Evolutionary conservation across 2,797 vertebrate species (phyloP), one percentile per base, ranked within the genome.

Genomic region (Argyrosomus regius): DNA sequence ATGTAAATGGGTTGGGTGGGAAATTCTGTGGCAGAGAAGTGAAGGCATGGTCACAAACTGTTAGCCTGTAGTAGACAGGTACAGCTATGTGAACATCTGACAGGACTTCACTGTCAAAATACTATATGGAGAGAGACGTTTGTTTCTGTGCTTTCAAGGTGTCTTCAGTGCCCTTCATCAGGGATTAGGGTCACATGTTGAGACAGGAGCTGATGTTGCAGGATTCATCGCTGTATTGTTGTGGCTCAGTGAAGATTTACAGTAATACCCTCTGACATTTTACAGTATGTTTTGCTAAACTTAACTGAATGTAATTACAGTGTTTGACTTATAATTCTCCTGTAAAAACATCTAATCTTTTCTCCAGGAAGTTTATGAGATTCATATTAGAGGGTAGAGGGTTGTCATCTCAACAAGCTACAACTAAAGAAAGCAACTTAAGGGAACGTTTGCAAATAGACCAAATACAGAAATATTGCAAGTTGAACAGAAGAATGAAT

Each of bases 121-220:
- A 45, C n/a, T n/a, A 20, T 43, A 85, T 53, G 0, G 65, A 72
- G 31, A 26, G 61, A 60, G 84, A 77, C 82, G 7, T 53, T 76
- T 89, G 90, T 52, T 74, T 78, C 58, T 71, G 68, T 18, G 63
- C 77, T 53, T 67, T 80, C 78, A 46, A 78, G 69, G 79, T 39
- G 75, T 89, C 85, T 54, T 31, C 60, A 12, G 66, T 66, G 81
- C 18, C 65, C 78, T 86, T 90, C 90, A 72, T 67, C n/a, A 0
- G 52, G 43, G 62, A 91, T 93, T 89, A 80, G 84, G 88, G 89
- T 90, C 90, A 91, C 81, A 43, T 50, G 57, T 24, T 58, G 64
- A 72, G 89, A 92, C 91, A 83, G 76, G 81, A 84, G 92, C 92
- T 93, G 93, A 92, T 82, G 88, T 7, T 88, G 92, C 92, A 92